phyloP scores from a whole-genome alignment of 2,888 invertebrate species.

The Caenorhabditis becei region DNA sequence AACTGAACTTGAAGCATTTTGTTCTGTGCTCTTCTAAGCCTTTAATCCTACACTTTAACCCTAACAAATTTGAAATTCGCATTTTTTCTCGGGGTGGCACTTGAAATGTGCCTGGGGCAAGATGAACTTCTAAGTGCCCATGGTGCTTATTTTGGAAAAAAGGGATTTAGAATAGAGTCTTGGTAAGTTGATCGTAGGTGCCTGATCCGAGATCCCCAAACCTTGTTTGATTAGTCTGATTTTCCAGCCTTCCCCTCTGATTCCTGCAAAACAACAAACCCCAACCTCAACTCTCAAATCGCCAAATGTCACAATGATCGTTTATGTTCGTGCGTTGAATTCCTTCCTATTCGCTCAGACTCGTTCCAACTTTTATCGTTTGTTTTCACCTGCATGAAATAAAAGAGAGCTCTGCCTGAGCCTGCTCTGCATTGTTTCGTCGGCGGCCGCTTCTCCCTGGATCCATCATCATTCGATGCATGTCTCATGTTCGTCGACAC shows the following conservation, averaged over 20 bases:
- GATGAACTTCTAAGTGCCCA: not conserved
- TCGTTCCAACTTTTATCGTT: conserved; percentile 38
- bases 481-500: conserved; percentile 52
- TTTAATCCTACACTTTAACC: not conserved
- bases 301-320: no score
- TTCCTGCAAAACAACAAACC: no score
- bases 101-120: conserved; percentile 4
- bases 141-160: no score
- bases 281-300: no score
- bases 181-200: no score
- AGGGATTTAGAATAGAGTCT: no score
- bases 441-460: conserved; percentile 4
- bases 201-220: no score
- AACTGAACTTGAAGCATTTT: no score
- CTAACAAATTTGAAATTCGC: not conserved
- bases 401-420: conserved; percentile 16
- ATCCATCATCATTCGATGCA: conserved; percentile 57
- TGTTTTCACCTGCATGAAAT: conserved; percentile 51
- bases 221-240: no score
- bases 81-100: conserved; percentile 14
- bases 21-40: not conserved
- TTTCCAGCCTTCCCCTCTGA: no score
- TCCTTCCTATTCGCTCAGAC: conserved; percentile 19
- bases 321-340: no score
- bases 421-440: conserved; percentile 42